phyloP scores from a whole-genome alignment of 2,797 vertebrate species.

The Danio albolineatus region DNA sequence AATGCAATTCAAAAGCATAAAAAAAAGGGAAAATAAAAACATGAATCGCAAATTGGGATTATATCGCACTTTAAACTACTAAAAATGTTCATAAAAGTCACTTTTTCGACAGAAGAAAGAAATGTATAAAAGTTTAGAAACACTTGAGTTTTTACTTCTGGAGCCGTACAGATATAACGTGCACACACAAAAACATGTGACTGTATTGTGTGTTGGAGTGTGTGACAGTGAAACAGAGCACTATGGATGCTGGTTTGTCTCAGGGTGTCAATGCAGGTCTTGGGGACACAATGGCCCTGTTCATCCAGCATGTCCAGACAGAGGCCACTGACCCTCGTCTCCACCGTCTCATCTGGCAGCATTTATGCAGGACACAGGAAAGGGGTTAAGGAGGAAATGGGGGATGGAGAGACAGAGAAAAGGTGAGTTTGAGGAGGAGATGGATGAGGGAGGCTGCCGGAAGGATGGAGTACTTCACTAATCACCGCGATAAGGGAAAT shows the following conservation, averaged over 20 bases:
- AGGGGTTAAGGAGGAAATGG: slow-evolving; percentile 58
- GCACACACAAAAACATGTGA: neutral
- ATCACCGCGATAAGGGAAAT: slow-evolving; percentile 12
- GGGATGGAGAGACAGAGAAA: slow-evolving; percentile 55
- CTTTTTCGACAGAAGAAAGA: too few species aligned
- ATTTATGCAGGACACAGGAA: slow-evolving; percentile 80
- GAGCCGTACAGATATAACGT: neutral
- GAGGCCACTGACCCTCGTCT: slow-evolving; percentile 52
- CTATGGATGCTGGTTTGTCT: slow-evolving; percentile 56
- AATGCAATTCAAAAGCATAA: too few species aligned
- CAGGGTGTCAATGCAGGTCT: slow-evolving; percentile 46
- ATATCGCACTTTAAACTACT: too few species aligned
- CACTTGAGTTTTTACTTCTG: too few species aligned
- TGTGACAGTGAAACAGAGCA: slow-evolving; percentile 32
- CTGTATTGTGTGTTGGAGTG: slow-evolving; percentile 7
- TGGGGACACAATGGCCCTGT: slow-evolving; percentile 55
- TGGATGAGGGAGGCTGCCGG: slow-evolving; percentile 25
- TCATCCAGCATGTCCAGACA: slow-evolving; percentile 59
- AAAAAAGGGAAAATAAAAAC: too few species aligned
- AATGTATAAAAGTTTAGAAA: too few species aligned
- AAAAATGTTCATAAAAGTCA: too few species aligned
- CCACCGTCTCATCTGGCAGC: slow-evolving; percentile 82
- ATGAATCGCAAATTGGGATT: too few species aligned
- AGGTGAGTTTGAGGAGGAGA: slow-evolving; percentile 42
- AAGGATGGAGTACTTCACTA: slow-evolving; percentile 10